A percentile compares a stretch with the other conserved stretches of the same genome.
Evolutionary conservation across 2,797 vertebrate species (phyloP).

Genomic region (Hafferia zeledoni): DNA sequence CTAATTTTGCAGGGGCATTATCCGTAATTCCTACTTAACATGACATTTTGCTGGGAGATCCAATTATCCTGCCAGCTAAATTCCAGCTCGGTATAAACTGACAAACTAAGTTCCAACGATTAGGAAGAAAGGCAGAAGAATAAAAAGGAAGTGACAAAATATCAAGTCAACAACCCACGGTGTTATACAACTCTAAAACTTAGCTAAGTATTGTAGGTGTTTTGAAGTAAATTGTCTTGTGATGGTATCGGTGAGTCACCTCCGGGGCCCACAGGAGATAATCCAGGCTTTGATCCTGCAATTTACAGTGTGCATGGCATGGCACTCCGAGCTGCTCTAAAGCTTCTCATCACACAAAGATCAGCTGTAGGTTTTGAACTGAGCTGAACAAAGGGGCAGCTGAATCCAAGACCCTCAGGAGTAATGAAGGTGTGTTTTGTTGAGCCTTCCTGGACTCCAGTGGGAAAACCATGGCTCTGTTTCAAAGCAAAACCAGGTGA

Average conservation of each 20-base stretch:
- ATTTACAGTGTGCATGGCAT: background rate
- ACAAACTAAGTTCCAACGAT: slow-evolving; percentile 42
- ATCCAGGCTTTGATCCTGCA: slow-evolving; percentile 31
- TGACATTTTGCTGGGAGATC: slow-evolving; percentile 42
- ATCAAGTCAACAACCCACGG: slow-evolving; percentile 62
- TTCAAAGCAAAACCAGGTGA: background rate
- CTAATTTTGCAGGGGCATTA: slow-evolving; percentile 29
- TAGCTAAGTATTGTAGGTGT: slow-evolving; percentile 64
- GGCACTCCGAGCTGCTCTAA: background rate
- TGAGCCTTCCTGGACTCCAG: background rate
- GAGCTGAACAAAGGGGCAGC: background rate
- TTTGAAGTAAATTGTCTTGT: slow-evolving; percentile 58
- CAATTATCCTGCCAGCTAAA: slow-evolving; percentile 61
- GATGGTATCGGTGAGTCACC: slow-evolving; percentile 56
- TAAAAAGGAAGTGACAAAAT: slow-evolving; percentile 63
- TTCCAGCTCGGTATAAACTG: slow-evolving; percentile 58
- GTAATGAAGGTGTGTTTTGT: background rate
- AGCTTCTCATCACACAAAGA: background rate
- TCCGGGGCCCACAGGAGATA: slow-evolving; percentile 7
- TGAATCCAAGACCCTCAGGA: background rate
- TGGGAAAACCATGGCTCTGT: background rate
- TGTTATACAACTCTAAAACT: slow-evolving; percentile 63
- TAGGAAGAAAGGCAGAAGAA: slow-evolving; percentile 51
- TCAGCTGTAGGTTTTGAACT: background rate
- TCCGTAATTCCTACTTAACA: slow-evolving; percentile 36